Percentiles rank a stretch among this genome's conserved stretches.
Evolutionary conservation across 2,888 invertebrate genomes (phyloP).

Genomic region (Macaria notata): DNA sequence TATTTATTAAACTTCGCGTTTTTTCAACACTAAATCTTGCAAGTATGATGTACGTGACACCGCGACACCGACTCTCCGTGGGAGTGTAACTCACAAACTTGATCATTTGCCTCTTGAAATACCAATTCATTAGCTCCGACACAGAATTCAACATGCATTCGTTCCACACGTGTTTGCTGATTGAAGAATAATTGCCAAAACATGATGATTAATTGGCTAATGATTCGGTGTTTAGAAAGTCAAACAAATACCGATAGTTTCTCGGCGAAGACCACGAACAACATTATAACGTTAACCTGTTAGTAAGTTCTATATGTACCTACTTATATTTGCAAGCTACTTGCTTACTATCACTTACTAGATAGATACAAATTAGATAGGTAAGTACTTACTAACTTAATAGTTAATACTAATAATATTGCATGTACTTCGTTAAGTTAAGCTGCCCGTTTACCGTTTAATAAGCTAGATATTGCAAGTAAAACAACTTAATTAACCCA

Average conservation of each 20-base stretch:
- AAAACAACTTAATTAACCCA: constrained; percentile 11
- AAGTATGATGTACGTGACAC: constrained; percentile 59
- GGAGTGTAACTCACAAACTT: constrained; percentile 28
- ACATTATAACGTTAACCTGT: too few relatives aligned
- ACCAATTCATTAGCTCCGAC: constrained; percentile 24
- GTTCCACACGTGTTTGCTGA: constrained; percentile 24
- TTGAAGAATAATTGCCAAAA: constrained; percentile 30
- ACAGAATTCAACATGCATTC: constrained; percentile 26
- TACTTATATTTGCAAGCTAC: too few relatives aligned
- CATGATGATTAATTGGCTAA: constrained; percentile 29
- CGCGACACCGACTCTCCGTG: constrained; percentile 39
- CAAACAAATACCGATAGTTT: constrained; percentile 7
- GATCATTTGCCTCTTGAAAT: constrained; percentile 25
- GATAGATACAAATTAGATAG: too few relatives aligned
- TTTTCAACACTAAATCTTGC: constrained; percentile 66
- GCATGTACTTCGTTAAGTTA: too few relatives aligned
- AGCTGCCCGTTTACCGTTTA: constrained; percentile 4
- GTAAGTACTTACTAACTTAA: too few relatives aligned
- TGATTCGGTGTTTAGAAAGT: constrained; percentile 29
- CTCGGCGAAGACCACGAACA: background rate
- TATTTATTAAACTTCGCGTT: constrained; percentile 70
- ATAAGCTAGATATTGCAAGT: constrained; percentile 3
- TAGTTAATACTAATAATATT: too few relatives aligned
- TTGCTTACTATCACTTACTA: too few relatives aligned
- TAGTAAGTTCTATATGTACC: too few relatives aligned